A percentile compares a stretch with the other conserved stretches of the same genome.
Conservation (phyloP, 2,888 invertebrate species). For the Cacoxenus indagator region DNA sequence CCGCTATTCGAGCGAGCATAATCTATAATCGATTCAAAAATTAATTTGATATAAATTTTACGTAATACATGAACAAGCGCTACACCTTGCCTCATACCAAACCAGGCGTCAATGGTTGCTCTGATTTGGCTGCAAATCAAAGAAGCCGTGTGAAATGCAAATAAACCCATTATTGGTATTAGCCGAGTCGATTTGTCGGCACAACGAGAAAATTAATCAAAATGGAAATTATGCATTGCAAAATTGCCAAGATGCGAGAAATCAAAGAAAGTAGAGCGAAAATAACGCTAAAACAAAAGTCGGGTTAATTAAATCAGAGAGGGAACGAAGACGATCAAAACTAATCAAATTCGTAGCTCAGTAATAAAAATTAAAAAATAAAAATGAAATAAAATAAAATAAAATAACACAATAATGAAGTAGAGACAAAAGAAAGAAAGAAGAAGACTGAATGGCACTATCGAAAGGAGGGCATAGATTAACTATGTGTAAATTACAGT, state of each 20-base stretch:
- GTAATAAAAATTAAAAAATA: too few species aligned
- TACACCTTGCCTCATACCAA: too few species aligned
- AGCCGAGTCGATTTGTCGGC: background rate
- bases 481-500: too few species aligned
- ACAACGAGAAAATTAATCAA: background rate
- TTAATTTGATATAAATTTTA: conserved; percentile 6
- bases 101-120: background rate
- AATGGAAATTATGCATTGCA: background rate
- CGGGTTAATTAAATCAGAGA: background rate
- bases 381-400: too few species aligned
- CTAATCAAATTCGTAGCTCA: background rate
- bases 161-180: background rate
- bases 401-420: too few species aligned
- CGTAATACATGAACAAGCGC: background rate
- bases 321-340: background rate
- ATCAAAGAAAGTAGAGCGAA: background rate
- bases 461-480: too few species aligned
- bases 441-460: too few species aligned
- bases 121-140: background rate
- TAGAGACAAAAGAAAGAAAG: too few species aligned
- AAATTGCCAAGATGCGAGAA: background rate
- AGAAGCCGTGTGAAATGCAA: background rate
- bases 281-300: background rate
- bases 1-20: background rate
- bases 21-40: background rate